Evolutionary conservation across 2,797 vertebrate genomes (phyloP), one percentile per base, ranked within the genome.

Genomic region (Ammospiza maritima): DNA sequence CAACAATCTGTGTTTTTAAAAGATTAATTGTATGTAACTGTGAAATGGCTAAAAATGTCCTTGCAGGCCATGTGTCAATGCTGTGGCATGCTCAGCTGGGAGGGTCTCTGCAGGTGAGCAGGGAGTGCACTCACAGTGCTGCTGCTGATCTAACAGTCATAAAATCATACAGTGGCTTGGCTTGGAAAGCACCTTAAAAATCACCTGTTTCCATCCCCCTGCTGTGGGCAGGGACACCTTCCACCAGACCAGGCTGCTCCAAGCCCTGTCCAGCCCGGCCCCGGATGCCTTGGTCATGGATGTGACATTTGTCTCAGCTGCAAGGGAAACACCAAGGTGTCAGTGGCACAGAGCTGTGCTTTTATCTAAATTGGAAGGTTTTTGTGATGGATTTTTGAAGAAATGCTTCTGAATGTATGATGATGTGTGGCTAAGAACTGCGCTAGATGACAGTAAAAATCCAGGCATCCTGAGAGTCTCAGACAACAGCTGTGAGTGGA

Each of bases 61-160:
- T 0, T n/a, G 38, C 67, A 36, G 65, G 57, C 53, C 36, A 4
- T 3, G 21, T 6, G 27, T 58, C 58, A 23, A 23, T 29, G 47
- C 12, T 32, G 20, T 20, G 36, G 36, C 57, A 20, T 29, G 44
- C 44, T 79, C 32, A 22, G 27, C 54, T 53, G 48, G 44, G 25
- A 50, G n/a, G 23, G 5, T 45, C 19, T 3, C 27, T 40, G 62
- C n/a, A 34, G 66, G 53, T 0, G 9, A 70, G 10, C 20, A 36
- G 47, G 47, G 29, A 19, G 8, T 14, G 38, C 5, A 3, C 32
- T 72, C 11, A 2, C 0, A 2, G 48, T 29, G n/a, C 32, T n/a
- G 64, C 16, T 3, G 6, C 22, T 40, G 26, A 18, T 47, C 62
- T 47, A 17, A 40, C 7, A 58, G 11, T 18, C 53, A 66, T 9